These are phyloP conservation scores for Halcyon chelicuti DNA, from an alignment of 2,797 vertebrate genomes.

Conservation along the genomic window DNA sequence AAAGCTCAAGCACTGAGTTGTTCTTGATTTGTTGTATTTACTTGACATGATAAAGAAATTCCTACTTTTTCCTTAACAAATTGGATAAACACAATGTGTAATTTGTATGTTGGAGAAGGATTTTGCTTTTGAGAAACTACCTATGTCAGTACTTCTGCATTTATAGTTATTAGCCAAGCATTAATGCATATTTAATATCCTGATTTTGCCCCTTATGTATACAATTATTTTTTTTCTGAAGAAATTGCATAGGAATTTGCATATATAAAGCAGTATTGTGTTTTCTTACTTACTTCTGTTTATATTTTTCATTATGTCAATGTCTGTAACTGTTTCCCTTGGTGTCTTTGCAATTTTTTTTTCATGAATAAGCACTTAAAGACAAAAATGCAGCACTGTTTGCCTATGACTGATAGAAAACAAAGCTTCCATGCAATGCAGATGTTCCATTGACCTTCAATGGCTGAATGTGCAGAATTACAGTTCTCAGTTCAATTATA, in stretches of 20 bases:
- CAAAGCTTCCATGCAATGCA: constrained; percentile 41
- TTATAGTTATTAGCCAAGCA: not conserved
- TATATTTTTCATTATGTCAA: not conserved
- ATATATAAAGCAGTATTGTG: not conserved
- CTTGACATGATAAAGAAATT: not conserved
- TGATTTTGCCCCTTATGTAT: not conserved
- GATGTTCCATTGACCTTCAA: constrained; percentile 56
- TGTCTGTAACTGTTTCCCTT: not conserved
- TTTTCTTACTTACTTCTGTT: constrained; percentile 3
- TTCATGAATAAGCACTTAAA: constrained; percentile 51
- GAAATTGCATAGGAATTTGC: not conserved
- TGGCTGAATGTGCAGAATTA: constrained; percentile 57
- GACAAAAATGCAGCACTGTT: not conserved
- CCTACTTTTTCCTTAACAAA: not conserved
- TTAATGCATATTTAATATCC: not conserved
- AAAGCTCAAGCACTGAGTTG: not conserved
- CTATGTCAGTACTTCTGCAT: not conserved
- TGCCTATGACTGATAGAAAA: constrained; percentile 55
- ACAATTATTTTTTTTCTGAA: not conserved
- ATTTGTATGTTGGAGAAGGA: not conserved
- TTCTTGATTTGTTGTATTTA: not conserved
- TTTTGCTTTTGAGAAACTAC: not conserved
- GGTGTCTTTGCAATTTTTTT: not conserved
- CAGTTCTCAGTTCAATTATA: not conserved
- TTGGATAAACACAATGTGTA: not conserved